These are phyloP conservation scores for Phocoena phocoena DNA, from an alignment of 2,113 vertebrate species.

Conservation along the genomic window DNA sequence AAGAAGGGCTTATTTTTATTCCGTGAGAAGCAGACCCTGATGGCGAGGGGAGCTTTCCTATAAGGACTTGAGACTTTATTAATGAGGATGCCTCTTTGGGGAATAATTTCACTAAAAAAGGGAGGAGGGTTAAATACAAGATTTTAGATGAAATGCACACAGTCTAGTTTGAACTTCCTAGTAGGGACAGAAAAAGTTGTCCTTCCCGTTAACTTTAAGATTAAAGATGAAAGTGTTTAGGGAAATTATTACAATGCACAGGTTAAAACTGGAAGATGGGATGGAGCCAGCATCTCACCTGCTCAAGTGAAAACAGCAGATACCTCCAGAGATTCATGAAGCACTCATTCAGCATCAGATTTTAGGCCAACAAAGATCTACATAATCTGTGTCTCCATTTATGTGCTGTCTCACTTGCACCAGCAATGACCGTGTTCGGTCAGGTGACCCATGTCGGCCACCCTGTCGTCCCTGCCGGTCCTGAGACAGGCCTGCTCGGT, in stretches of 20 bases:
- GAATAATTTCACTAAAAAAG: not conserved
- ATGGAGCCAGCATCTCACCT: not conserved
- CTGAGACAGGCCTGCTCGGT: not conserved
- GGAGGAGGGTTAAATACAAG: not conserved
- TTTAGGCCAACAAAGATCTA: not conserved
- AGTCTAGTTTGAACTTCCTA: not conserved
- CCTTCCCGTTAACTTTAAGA: not conserved
- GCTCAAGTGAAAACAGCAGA: not conserved
- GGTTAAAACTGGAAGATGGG: not conserved
- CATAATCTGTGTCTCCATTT: rapidly evolving
- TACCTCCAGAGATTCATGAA: not conserved
- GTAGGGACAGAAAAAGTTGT: not conserved
- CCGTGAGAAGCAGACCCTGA: not conserved
- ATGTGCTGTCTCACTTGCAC: not conserved
- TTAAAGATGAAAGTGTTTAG: not conserved
- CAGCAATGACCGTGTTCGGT: rapidly evolving
- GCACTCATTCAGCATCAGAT: not conserved
- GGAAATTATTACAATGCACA: not conserved
- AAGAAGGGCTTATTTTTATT: not conserved
- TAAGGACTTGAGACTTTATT: not conserved
- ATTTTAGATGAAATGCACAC: not conserved
- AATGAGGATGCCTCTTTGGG: not conserved
- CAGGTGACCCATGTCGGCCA: not conserved
- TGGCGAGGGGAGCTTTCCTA: not conserved
- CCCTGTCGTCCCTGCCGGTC: rapidly evolving